Conservation (phyloP, 1,140 invertebrate genomes). For the Dufourea novaeangliae region DNA sequence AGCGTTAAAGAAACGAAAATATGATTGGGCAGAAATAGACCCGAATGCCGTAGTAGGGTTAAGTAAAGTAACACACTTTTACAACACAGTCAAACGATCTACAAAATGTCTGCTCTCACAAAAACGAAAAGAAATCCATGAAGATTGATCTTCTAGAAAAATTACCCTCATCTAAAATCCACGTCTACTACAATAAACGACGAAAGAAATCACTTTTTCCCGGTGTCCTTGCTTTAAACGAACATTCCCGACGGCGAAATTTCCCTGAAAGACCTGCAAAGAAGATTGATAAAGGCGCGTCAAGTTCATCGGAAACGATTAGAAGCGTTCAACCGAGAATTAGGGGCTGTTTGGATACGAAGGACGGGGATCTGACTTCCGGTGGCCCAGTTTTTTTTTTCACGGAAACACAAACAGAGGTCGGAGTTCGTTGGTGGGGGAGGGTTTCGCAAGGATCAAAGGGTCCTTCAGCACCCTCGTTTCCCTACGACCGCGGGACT, state of each 20-base stretch:
- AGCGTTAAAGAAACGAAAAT: too few species aligned
- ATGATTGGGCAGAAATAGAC: too few species aligned
- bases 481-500: slow-evolving; percentile 38
- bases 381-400: slow-evolving; percentile 69
- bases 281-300: neutral
- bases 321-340: slow-evolving; percentile 42
- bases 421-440: slow-evolving; percentile 35
- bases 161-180: too few species aligned
- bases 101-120: too few species aligned
- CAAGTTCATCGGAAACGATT: neutral
- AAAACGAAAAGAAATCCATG: too few species aligned
- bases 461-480: slow-evolving; percentile 60
- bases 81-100: too few species aligned
- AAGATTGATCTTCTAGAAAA: too few species aligned
- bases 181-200: neutral
- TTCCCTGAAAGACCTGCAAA: too few species aligned
- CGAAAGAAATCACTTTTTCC: neutral
- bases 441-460: slow-evolving; percentile 68
- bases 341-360: slow-evolving; percentile 32
- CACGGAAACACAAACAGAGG: slow-evolving; percentile 64
- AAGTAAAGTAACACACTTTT: too few species aligned
- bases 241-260: neutral
- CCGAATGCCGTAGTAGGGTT: too few species aligned
- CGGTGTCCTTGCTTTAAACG: neutral
- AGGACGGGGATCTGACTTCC: slow-evolving; percentile 42